Evolutionary conservation across 1,140 invertebrate species (phyloP).

Genomic region (Drosophila auraria): DNA sequence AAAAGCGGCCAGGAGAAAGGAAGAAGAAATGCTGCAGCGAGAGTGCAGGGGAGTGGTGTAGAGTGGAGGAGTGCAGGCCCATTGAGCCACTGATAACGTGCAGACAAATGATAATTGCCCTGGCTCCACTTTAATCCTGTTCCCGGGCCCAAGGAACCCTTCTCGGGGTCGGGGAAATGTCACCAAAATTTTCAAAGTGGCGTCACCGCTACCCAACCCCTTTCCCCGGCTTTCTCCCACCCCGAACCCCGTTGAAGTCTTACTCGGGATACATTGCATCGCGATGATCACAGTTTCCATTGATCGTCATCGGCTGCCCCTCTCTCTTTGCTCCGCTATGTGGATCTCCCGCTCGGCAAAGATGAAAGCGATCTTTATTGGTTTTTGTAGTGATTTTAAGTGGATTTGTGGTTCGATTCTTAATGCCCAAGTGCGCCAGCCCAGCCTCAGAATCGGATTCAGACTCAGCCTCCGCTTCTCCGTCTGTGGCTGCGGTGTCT

Average conservation of each 20-base stretch:
- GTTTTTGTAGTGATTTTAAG: conserved; percentile 83
- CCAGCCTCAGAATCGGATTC: conserved; percentile 31
- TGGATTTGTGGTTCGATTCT: conserved; percentile 83
- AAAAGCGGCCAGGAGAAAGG: conserved; percentile 28
- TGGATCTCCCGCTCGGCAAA: conserved; percentile 60
- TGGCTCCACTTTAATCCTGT: conserved; percentile 76
- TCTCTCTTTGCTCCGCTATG: conserved; percentile 3
- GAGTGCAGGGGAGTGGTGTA: background rate
- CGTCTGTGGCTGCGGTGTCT: conserved; percentile 47
- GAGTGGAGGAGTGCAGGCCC: background rate
- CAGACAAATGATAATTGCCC: conserved; percentile 81
- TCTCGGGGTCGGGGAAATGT: conserved; percentile 49
- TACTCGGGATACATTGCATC: conserved; percentile 58
- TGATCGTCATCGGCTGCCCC: conserved; percentile 61
- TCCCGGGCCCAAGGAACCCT: conserved; percentile 4
- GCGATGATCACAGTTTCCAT: conserved; percentile 72
- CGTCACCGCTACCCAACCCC: conserved; percentile 64
- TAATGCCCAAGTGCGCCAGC: conserved; percentile 79
- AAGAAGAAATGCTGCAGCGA: background rate
- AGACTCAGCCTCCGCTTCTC: conserved; percentile 6
- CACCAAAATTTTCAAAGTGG: conserved; percentile 74
- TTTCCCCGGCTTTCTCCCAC: conserved; percentile 39
- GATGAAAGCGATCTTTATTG: conserved; percentile 81
- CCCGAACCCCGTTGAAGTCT: conserved; percentile 36
- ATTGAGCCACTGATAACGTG: conserved; percentile 57